A percentile compares a stretch with the other conserved stretches of the same genome.
These are phyloP conservation scores for Orthonyx spaldingii DNA, from an alignment of 2,113 vertebrate species.

Conservation along the genomic window DNA sequence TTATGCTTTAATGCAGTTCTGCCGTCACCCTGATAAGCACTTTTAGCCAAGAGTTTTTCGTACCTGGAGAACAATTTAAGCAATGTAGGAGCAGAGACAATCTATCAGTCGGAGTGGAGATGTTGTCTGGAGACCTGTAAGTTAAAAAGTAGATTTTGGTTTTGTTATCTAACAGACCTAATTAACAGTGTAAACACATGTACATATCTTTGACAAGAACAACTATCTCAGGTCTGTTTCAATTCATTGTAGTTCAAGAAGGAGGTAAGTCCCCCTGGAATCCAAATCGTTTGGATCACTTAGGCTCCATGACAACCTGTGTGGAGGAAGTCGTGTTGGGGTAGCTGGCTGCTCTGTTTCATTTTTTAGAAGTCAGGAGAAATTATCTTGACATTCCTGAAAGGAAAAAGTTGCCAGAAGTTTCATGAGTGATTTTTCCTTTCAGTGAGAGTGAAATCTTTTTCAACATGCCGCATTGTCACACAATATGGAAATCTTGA, in stretches of 20 bases:
- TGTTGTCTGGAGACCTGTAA: not conserved
- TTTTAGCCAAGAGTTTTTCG: not conserved
- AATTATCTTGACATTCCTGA: constrained; percentile 54
- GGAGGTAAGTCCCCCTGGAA: not conserved
- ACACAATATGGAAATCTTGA: constrained; percentile 21
- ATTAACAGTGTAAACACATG: not conserved
- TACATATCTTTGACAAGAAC: constrained; percentile 38
- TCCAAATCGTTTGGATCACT: not conserved
- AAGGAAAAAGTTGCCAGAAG: constrained; percentile 22
- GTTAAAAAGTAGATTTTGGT: not conserved
- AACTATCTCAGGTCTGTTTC: constrained; percentile 15
- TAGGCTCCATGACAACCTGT: constrained; percentile 43
- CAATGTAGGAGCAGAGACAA: not conserved
- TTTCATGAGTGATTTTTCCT: constrained; percentile 50
- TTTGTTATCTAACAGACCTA: constrained; percentile 1
- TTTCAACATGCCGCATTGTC: not conserved
- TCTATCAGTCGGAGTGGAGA: not conserved
- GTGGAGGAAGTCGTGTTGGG: not conserved
- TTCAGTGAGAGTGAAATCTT: not conserved
- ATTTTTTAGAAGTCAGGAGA: constrained; percentile 58
- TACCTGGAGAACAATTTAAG: not conserved
- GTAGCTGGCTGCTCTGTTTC: constrained; percentile 39
- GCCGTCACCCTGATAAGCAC: not conserved
- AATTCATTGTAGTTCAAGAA: constrained; percentile 22
- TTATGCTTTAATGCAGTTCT: not conserved